Evolutionary conservation across 2,888 invertebrate species (phyloP).

Genomic region (Teinopalpus imperialis): DNA sequence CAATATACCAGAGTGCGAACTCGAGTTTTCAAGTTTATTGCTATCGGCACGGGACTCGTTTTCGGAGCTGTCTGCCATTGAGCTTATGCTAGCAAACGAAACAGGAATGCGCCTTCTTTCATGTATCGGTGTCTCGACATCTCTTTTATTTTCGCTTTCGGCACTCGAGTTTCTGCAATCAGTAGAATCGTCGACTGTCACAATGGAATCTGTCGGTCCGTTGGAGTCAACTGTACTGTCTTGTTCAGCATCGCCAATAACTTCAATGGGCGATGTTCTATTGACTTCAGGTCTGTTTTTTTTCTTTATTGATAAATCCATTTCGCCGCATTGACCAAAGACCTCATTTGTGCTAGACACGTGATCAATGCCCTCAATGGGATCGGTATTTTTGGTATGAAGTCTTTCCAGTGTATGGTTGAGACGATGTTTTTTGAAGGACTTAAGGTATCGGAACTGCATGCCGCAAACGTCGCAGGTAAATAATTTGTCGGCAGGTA

Average conservation of each 20-base stretch:
- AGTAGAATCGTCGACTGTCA: slow-evolving; percentile 70
- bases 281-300: slow-evolving; percentile 62
- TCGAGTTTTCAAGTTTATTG: slow-evolving; percentile 77
- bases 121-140: slow-evolving; percentile 51
- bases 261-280: slow-evolving; percentile 72
- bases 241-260: slow-evolving; percentile 81
- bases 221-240: slow-evolving; percentile 89
- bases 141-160: slow-evolving; percentile 62
- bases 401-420: slow-evolving; percentile 93
- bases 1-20: slow-evolving; percentile 80
- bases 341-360: slow-evolving; percentile 89
- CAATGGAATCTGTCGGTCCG: slow-evolving; percentile 72
- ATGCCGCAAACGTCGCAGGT: slow-evolving; percentile 96
- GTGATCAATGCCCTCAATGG: slow-evolving; percentile 82
- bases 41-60: slow-evolving; percentile 70
- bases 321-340: slow-evolving; percentile 79
- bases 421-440: slow-evolving; percentile 93
- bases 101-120: slow-evolving; percentile 64
- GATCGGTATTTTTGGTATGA: slow-evolving; percentile 85
- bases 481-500: slow-evolving; percentile 94
- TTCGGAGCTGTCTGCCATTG: slow-evolving; percentile 78
- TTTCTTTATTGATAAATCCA: slow-evolving; percentile 81
- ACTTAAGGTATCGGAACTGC: slow-evolving; percentile 94
- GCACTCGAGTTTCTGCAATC: slow-evolving; percentile 70
- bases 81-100: slow-evolving; percentile 78